Evolutionary conservation across 2,888 invertebrate species (phyloP).

Genomic region (Acanthosepion lycidas): DNA sequence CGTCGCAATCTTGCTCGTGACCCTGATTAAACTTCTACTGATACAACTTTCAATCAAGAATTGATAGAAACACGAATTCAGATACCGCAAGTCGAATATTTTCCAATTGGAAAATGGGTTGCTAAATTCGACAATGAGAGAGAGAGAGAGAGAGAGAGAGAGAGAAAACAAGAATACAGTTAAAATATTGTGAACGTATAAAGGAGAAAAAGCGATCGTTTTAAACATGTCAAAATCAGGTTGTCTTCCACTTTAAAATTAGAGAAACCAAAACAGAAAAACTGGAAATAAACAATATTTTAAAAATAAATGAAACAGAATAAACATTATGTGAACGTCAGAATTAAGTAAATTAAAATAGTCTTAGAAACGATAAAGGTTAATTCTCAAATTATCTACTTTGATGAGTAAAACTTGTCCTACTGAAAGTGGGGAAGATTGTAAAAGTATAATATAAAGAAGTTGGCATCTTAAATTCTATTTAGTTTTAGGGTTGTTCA

Average conservation of each 20-base stretch:
- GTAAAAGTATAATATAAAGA: too few species aligned
- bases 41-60: background rate
- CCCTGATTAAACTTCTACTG: slow-evolving; percentile 5
- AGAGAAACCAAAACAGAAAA: background rate
- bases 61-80: background rate
- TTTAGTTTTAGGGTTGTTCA: too few species aligned
- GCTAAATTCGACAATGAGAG: background rate
- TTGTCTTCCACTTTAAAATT: background rate
- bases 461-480: too few species aligned
- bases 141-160: background rate
- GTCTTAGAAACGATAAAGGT: too few species aligned
- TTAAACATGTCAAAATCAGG: background rate
- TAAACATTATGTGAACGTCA: too few species aligned
- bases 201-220: background rate
- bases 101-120: background rate
- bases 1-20: background rate
- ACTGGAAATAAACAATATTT: background rate
- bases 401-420: too few species aligned
- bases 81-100: background rate
- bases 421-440: too few species aligned
- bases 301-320: background rate
- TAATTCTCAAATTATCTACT: too few species aligned
- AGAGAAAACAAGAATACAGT: background rate
- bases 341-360: too few species aligned
- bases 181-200: too few species aligned